Evolutionary conservation across 2,888 invertebrate genomes (phyloP), one percentile per base, ranked within the genome.

Genomic region (Lithophane socia): DNA sequence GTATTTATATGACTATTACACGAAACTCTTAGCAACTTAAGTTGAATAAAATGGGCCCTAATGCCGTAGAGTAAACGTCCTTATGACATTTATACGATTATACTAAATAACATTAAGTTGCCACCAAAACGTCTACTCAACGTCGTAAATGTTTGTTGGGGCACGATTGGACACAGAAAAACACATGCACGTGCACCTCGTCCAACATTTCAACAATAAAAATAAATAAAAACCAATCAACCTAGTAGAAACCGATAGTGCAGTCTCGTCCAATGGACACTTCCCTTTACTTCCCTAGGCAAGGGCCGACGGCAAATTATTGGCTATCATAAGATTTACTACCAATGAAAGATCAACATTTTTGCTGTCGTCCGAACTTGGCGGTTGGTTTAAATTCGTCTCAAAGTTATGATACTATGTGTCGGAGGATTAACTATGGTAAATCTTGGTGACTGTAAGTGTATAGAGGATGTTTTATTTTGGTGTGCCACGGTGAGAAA

Each of bases 291-390:
- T 60, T 21, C 24, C 54, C 61, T 63, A 75, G 66, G n/a, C 69
- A 47, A 29, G 56, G 21, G 37, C 70, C 44, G 47, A 58, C 73
- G 73, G 79, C 61, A 86, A 83, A 83, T 83, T 83, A 86, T 86
- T 75, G 60, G 66, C 65, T 74, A 73, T 78, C 67, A 69, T n/a
- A 72, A 60, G 63, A 86, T 86, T 80, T 72, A 83, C 75, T 67
- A 69, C 29, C 73, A 75, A 83, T 70, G 74, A 75, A 83, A 77
- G 83, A 78, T 64, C 63, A 68, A 7, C 5, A 56, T 74, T 84
- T 68, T 82, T 85, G 73, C 63, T 73, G 63, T 52, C n/a, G 12
- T 63, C 21, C 52, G 54, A 60, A 66, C 71, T 42, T 52, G 58
- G 56, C 65, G 66, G 13, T 75, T 10, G 64, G 8, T 58, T 75